These are phyloP conservation scores for Pachyrhynchus sulphureomaculatus DNA, from an alignment of 1,140 invertebrate genomes.

Conservation along the genomic window DNA sequence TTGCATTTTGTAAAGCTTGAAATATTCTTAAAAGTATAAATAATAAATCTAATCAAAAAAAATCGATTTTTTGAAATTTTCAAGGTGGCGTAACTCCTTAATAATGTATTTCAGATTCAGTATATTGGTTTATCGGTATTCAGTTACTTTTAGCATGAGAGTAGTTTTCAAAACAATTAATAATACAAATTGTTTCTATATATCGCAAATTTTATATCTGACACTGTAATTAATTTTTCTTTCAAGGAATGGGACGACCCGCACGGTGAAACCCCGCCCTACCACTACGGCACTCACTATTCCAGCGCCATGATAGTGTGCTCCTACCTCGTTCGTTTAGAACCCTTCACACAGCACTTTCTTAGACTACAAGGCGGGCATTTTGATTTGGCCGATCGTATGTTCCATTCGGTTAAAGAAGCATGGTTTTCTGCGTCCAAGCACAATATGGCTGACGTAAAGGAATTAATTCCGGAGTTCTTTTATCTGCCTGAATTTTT, in stretches of 20 bases:
- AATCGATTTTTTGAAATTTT: no score
- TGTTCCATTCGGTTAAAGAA: conserved; percentile 99
- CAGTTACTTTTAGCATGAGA: no score
- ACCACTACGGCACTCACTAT: conserved; percentile 99
- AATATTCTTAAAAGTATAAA: no score
- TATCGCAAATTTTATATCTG: no score
- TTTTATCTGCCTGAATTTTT: conserved; percentile 98
- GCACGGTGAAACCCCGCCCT: conserved; percentile 95
- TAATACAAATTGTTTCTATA: no score
- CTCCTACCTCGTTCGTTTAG: conserved; percentile 96
- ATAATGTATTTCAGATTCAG: no score
- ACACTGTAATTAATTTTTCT: no score
- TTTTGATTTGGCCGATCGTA: conserved; percentile 98
- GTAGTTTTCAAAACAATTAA: no score
- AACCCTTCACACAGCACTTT: conserved; percentile 99
- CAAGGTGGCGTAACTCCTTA: no score
- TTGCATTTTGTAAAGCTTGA: no score
- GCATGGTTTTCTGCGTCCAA: conserved; percentile 95
- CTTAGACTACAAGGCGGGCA: conserved; percentile 94
- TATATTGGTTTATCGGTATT: no score
- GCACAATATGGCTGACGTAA: conserved; percentile 99
- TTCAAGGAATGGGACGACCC: conserved; percentile 99
- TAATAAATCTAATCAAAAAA: no score
- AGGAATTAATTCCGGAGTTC: conserved; percentile 98
- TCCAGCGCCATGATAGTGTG: conserved; percentile 99